These are phyloP conservation scores for Dicaeum eximium DNA, from an alignment of 2,113 vertebrate species.

Conservation along the genomic window DNA sequence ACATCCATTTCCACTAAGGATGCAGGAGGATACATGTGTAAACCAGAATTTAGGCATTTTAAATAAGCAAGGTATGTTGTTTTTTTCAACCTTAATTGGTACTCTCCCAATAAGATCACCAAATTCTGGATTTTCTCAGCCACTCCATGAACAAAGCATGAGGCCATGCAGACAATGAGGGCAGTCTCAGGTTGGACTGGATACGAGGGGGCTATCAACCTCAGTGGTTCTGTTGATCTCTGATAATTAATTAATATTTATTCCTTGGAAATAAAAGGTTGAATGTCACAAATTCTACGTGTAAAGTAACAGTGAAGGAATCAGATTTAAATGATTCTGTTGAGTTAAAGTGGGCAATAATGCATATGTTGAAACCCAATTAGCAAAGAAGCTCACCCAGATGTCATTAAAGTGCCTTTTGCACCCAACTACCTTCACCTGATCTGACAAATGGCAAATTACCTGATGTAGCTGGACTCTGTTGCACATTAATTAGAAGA, in stretches of 20 bases:
- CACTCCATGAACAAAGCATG: neutral
- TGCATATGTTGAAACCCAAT: slow-evolving; percentile 10
- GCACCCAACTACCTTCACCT: neutral
- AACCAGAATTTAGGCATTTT: neutral
- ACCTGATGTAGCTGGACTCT: neutral
- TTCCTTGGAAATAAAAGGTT: neutral
- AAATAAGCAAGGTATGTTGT: neutral
- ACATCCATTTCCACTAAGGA: neutral
- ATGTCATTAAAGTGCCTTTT: slow-evolving; percentile 27
- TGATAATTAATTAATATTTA: slow-evolving; percentile 31
- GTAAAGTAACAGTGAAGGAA: slow-evolving; percentile 5
- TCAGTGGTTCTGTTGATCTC: neutral
- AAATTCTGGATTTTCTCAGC: neutral
- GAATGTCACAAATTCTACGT: neutral
- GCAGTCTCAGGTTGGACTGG: neutral
- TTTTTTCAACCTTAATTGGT: neutral
- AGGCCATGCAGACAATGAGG: neutral
- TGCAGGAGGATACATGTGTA: neutral
- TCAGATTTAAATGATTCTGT: slow-evolving; percentile 15
- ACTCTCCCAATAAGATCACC: neutral
- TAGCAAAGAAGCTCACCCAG: slow-evolving; percentile 34
- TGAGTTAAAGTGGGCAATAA: slow-evolving; percentile 18
- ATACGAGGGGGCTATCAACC: neutral
- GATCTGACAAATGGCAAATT: slow-evolving; percentile 13
- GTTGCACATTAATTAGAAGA: slow-evolving; percentile 44